phyloP scores from a whole-genome alignment of 2,888 invertebrate species.

The Kuschelorhynchus macadamiae region DNA sequence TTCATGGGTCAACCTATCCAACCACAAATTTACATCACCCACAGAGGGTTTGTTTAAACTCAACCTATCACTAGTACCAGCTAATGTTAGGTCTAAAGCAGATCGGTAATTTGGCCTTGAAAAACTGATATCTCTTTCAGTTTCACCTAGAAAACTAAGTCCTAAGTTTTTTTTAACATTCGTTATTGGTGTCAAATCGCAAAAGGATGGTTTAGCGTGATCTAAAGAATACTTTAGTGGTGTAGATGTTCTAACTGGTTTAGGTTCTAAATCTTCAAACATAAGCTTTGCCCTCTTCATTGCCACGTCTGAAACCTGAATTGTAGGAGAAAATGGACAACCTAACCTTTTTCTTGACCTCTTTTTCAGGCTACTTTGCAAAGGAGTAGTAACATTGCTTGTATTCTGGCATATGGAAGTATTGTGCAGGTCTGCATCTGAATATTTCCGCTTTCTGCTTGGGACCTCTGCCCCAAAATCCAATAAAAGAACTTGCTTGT shows the following conservation, averaged over 20 bases:
- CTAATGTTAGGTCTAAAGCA: slow-evolving; percentile 5
- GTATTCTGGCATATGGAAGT: not conserved
- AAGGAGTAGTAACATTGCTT: not conserved
- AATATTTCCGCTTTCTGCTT: slow-evolving; percentile 30
- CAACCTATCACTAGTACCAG: not conserved
- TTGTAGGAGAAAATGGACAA: slow-evolving; percentile 58
- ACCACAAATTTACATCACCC: slow-evolving; percentile 49
- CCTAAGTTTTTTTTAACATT: slow-evolving; percentile 13
- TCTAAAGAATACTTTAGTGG: slow-evolving; percentile 24
- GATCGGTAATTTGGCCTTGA: not conserved
- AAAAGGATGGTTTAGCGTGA: slow-evolving; percentile 21
- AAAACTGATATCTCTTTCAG: not conserved
- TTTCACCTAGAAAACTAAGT: not conserved
- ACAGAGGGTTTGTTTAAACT: slow-evolving; percentile 44
- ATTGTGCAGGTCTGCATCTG: slow-evolving; percentile 22
- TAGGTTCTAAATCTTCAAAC: slow-evolving; percentile 53
- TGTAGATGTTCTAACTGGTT: slow-evolving; percentile 28
- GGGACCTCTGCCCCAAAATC: not conserved
- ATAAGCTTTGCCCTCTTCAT: slow-evolving; percentile 59
- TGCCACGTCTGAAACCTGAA: slow-evolving; percentile 59
- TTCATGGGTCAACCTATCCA: slow-evolving; percentile 56
- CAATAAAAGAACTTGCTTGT: not conserved
- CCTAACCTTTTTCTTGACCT: slow-evolving; percentile 58
- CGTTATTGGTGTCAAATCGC: slow-evolving; percentile 39
- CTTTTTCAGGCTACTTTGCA: slow-evolving; percentile 12